These are phyloP conservation scores for Sphyrna mokarran DNA, from an alignment of 2,113 vertebrate species.

Conservation along the genomic window DNA sequence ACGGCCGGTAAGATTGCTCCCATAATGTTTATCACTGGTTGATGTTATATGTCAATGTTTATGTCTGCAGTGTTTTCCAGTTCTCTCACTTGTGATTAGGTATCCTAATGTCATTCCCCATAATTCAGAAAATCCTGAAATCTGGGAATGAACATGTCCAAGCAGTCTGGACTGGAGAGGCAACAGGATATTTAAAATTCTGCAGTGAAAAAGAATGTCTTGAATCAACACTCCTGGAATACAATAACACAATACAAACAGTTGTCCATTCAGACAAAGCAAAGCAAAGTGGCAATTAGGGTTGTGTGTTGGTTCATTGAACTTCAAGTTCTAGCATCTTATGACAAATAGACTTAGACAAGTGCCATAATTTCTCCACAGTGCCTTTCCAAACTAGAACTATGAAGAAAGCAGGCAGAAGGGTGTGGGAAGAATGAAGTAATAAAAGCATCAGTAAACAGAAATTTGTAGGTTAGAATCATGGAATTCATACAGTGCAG, in stretches of 20 bases:
- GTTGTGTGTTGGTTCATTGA: neutral
- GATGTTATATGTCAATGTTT: no score
- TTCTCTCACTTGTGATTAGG: no score
- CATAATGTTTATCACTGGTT: no score
- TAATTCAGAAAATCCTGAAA: no score
- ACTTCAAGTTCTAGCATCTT: neutral
- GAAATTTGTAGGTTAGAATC: neutral
- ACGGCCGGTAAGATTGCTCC: no score
- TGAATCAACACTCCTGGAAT: neutral
- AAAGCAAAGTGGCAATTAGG: neutral
- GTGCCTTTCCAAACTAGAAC: neutral
- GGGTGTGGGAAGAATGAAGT: neutral
- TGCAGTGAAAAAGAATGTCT: neutral
- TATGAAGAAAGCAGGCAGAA: neutral
- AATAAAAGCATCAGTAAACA: neutral
- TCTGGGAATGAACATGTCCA: no score
- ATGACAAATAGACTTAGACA: neutral
- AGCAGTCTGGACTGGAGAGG: no score
- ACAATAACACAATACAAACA: neutral
- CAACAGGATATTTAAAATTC: neutral
- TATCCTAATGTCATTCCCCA: no score
- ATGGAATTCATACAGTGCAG: no score
- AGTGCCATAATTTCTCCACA: neutral
- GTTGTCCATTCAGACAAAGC: neutral
- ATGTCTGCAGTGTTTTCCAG: no score